phyloP scores from a whole-genome alignment of 2,888 invertebrate species.

The Chloromyia formosa region DNA sequence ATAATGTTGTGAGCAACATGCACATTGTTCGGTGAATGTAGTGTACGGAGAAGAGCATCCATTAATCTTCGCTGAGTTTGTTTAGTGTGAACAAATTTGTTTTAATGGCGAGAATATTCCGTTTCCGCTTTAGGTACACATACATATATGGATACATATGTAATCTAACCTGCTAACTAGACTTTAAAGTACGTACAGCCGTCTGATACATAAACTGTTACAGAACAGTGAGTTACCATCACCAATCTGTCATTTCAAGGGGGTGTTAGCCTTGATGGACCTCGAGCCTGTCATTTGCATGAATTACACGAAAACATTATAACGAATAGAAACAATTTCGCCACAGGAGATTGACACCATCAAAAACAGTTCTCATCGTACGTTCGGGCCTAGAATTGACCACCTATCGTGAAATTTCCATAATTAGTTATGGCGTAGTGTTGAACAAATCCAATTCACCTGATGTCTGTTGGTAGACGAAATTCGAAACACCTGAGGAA shows the following conservation, averaged over 20 bases:
- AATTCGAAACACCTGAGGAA: conserved; percentile 30
- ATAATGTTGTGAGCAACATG: neutral
- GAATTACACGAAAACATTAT: conserved; percentile 31
- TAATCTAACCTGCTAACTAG: neutral
- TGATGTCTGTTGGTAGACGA: conserved; percentile 16
- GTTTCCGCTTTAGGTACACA: conserved; percentile 32
- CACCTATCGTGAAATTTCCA: conserved; percentile 44
- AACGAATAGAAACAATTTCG: conserved; percentile 38
- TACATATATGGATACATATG: too few species aligned
- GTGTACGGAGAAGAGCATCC: neutral
- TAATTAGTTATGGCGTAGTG: conserved; percentile 35
- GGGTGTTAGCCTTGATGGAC: conserved; percentile 10
- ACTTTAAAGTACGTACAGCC: too few species aligned
- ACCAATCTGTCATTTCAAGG: neutral
- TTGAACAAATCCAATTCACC: conserved; percentile 1
- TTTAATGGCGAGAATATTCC: conserved; percentile 37
- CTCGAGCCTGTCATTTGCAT: conserved; percentile 24
- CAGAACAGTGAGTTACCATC: neutral
- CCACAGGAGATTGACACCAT: conserved; percentile 41
- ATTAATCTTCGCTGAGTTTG: conserved; percentile 19
- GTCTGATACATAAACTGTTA: neutral
- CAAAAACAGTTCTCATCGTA: conserved; percentile 38
- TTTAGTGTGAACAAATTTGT: conserved; percentile 42
- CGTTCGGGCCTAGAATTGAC: conserved; percentile 16
- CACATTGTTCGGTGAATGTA: conserved; percentile 21